Base-by-base conservation (phyloP, 2,888 invertebrate genomes). In the Pteria penguin region DNA sequence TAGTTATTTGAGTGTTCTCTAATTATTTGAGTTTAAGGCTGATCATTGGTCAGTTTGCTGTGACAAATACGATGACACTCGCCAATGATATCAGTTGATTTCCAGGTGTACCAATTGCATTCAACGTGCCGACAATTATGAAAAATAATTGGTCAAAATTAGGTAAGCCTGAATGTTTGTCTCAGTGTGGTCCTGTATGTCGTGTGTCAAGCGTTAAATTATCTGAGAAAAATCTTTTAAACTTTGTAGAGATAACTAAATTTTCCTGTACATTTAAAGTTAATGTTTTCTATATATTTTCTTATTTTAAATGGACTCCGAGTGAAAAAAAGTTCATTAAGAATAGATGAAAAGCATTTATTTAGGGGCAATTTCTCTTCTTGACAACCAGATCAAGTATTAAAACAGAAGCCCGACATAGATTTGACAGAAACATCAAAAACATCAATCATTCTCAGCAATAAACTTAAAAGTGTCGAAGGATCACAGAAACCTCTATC, bases 71-170 rank as follows among this genome's bases (percentile, higher is more conserved):
- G n/a, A n/a, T n/a, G n/a, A n/a, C n/a, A n/a, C n/a, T n/a, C n/a
- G n/a, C 45, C 45, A 45, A 45, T 45, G 11, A 45, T 18, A 18
- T 45, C 45, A 45, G 45, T 65, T 65, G 65, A 65, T 31, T 65
- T 65, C 36, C 65, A 65, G 65, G 65, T 24, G 36, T 65, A 14
- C 65, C 65, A 24, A 65, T 65, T 24, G 27, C 65, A 32, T 65
- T 65, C 65, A 65, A 65, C 65, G 36, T 65, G 5, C 65, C 65
- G 18, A 45, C 45, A 45, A 45, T 45, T 14, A 14, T 45, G 45
- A 45, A 18, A 45, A n/a, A n/a, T n/a, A 8, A 45, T 45, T 45
- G 45, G 45, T 45, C 45, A 14, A 18, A 45, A 18, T 18, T 45
- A 45, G 45, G 45, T 45, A 45, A 45, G 45, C 45, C 18, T 45